Evolutionary conservation across 2,113 vertebrate species (phyloP).

Genomic region (Kobus ellipsiprymnus): DNA sequence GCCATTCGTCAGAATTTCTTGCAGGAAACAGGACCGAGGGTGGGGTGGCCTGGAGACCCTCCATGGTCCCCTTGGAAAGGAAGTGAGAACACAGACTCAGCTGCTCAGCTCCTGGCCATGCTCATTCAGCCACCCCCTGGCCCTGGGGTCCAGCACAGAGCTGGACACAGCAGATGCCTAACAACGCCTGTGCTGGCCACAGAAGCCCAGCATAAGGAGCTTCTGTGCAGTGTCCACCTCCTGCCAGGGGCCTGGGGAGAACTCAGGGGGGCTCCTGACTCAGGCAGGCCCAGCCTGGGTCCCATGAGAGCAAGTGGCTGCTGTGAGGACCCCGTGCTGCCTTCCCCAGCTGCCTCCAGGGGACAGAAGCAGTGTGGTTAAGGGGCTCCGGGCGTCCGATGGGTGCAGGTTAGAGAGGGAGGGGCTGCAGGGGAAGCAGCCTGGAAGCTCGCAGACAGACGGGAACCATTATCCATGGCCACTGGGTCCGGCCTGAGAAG

Average conservation of each 20-base stretch:
- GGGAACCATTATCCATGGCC: conserved; percentile 62
- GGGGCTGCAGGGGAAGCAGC: not conserved
- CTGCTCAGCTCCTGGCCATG: fast-evolving
- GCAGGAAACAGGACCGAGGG: fast-evolving
- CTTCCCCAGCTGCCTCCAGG: fast-evolving
- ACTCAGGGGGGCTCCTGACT: too few relatives aligned
- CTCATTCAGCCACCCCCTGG: fast-evolving
- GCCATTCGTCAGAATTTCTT: not conserved
- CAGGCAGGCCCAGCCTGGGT: not conserved
- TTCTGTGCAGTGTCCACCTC: not conserved
- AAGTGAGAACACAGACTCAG: not conserved
- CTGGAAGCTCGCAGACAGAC: not conserved
- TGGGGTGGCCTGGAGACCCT: fast-evolving
- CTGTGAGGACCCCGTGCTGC: fast-evolving
- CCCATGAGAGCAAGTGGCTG: not conserved
- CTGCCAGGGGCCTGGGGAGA: not conserved
- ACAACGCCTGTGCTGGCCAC: not conserved
- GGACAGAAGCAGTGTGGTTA: not conserved
- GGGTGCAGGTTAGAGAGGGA: not conserved
- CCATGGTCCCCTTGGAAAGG: not conserved
- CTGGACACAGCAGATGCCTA: not conserved
- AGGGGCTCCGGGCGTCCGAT: fast-evolving
- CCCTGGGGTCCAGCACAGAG: not conserved
- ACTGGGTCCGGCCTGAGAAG: conserved; percentile 66
- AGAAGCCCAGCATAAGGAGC: not conserved